Evolutionary conservation across 2,888 invertebrate genomes (phyloP).

Genomic region (Athripsodes cinereus): DNA sequence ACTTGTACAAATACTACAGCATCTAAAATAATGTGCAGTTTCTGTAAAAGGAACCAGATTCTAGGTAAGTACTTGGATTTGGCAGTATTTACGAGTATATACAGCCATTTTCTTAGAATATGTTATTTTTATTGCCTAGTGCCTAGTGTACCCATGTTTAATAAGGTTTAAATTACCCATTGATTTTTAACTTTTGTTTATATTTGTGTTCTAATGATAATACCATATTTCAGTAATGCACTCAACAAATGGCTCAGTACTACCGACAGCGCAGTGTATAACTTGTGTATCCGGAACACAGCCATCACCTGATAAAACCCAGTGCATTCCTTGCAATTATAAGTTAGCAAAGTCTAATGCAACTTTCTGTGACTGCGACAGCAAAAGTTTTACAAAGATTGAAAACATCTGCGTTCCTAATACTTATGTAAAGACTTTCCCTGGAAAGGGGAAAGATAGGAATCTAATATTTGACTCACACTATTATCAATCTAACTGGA

Average conservation of each 20-base stretch:
- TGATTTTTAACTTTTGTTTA: too few relatives aligned
- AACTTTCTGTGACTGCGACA: constrained; percentile 33
- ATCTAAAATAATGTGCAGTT: constrained; percentile 31
- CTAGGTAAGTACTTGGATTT: constrained; percentile 34
- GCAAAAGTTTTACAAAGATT: constrained; percentile 28
- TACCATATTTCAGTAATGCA: constrained; percentile 34
- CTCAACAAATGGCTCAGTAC: constrained; percentile 34
- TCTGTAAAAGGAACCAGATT: constrained; percentile 31
- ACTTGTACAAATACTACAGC: constrained; percentile 34
- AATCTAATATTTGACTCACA: constrained; percentile 26
- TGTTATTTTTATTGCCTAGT: too few relatives aligned
- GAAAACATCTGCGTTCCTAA: constrained; percentile 34
- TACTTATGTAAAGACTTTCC: constrained; percentile 35
- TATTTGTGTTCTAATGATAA: too few relatives aligned
- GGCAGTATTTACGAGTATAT: too few relatives aligned
- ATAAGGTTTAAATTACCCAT: too few relatives aligned
- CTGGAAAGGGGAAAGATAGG: constrained; percentile 33
- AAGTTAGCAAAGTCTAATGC: constrained; percentile 21
- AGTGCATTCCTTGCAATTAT: constrained; percentile 37
- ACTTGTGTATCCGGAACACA: constrained; percentile 38
- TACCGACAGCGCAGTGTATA: constrained; percentile 35
- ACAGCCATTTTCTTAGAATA: too few relatives aligned
- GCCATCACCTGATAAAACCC: constrained; percentile 35
- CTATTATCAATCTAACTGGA: constrained; percentile 32
- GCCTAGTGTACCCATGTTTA: too few relatives aligned